These are phyloP conservation scores for Hypanus sabinus DNA, from an alignment of 2,113 vertebrate species.

Conservation along the genomic window DNA sequence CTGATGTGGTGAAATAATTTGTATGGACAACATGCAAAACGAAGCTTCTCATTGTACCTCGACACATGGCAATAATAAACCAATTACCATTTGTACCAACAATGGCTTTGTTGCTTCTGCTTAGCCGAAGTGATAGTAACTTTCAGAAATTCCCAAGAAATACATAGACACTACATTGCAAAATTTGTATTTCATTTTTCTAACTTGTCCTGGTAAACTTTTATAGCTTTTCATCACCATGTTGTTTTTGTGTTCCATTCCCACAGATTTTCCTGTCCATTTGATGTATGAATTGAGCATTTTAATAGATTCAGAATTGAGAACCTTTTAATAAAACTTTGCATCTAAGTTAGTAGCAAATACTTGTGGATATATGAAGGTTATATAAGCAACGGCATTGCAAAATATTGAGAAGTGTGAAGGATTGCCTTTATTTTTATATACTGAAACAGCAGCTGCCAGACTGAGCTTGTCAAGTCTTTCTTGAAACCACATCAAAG, in stretches of 20 bases:
- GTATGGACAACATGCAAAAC: too few relatives aligned
- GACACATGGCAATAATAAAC: too few relatives aligned
- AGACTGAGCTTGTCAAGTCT: not conserved
- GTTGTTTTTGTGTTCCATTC: not conserved
- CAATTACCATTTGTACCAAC: too few relatives aligned
- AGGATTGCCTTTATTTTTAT: not conserved
- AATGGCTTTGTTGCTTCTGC: too few relatives aligned
- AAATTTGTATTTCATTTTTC: not conserved
- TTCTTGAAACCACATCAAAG: not conserved
- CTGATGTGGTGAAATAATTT: too few relatives aligned
- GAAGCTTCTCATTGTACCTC: too few relatives aligned
- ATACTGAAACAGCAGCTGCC: not conserved
- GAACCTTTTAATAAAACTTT: not conserved
- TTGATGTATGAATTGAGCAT: not conserved
- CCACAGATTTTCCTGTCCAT: not conserved
- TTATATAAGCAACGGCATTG: not conserved
- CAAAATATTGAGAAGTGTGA: not conserved
- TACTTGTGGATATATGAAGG: not conserved
- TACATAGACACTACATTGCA: too few relatives aligned
- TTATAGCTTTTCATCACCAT: not conserved
- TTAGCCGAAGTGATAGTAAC: too few relatives aligned
- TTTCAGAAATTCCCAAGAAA: too few relatives aligned
- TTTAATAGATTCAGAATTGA: not conserved
- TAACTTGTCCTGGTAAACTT: too few relatives aligned
- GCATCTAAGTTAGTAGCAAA: not conserved